Evolutionary conservation across 2,888 invertebrate genomes (phyloP), one percentile per base, ranked within the genome.

Genomic region (Coelopa pilipes): DNA sequence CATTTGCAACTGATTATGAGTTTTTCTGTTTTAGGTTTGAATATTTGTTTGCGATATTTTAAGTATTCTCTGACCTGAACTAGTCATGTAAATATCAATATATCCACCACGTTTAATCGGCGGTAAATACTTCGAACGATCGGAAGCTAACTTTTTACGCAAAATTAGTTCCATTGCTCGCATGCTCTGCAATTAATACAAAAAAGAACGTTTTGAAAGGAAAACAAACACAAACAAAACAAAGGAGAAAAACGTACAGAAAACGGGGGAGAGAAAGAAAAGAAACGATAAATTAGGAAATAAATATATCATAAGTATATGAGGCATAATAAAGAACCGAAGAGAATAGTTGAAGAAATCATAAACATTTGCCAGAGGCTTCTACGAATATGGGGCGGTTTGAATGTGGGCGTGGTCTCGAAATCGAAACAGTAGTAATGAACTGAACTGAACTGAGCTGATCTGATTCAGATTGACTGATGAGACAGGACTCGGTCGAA

Each of bases 41-140:
- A 34, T 34, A 34, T 34, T 34, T 34, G 34, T 34, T 34, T 34
- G 34, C 7, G 34, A 34, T 34, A 34, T 15, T 34, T 34, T 34
- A 50, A 47, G 50, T 66, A 53, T 50, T 66, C 75, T 82, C 92
- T 90, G 91, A 95, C 95, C 95, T 94, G 94, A 94, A 89, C 93
- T 93, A 89, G 93, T 94, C 88, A 94, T 91, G 90, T 94, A 95
- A 86, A 94, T 92, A 89, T 95, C 94, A 89, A 93, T 91, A 88
- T 91, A 90, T 89, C 93, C 92, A 88, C 94, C 94, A 88, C 94
- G 90, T 90, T 93, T 93, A 88, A 95, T 91, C 80, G 94, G 91
- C 85, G 94, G 94, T 86, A 95, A 92, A 87, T 92, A 90, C 90
- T 94, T 94, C 87, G 93, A 91, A 88, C 93, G 92, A 87, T 90